Evolutionary conservation across 2,113 vertebrate species (phyloP), one percentile per base, ranked within the genome.

Genomic region (Chaenocephalus aceratus): DNA sequence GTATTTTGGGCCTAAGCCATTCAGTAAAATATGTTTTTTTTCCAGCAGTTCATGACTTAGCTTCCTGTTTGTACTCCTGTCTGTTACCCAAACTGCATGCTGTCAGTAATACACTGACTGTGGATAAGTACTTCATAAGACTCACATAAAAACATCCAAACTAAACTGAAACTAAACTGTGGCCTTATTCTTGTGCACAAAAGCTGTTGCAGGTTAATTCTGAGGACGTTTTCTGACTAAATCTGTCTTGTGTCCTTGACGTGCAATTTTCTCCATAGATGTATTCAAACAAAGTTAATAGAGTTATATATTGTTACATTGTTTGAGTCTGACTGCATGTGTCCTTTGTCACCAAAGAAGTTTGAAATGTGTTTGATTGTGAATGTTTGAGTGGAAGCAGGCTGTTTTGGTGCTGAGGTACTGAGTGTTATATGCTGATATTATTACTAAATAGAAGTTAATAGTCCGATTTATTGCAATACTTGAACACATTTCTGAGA

Each of bases 101-200:
- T 36, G 36, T 36, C 5, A 36, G 36, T 36, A 36, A 41, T 41
- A 41, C 36, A 41, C 36, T 41, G 36, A 41, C 7, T 6, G 7
- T 41, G 36, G 36, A 41, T 6, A 8, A 41, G 36, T 7, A 6
- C 36, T 6, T 41, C 36, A 41, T 41, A 41, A 41, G 36, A 30
- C 30, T 3, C 30, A 30, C 30, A 30, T 30, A 30, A 30, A 30
- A 41, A 41, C 36, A 41, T 41, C 2, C 5, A 7, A 41, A 41
- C 36, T 41, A 41, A 6, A 6, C 36, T 41, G 5, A 41, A 81
- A 46, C 75, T 74, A 34, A 86, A 87, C 36, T 41, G 89, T 81
- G 84, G 56, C 91, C 88, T 89, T 90, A 79, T 78, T 83, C 44
- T 75, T 67, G 73, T 77, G 66, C 80, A 84, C 85, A 79, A 73